These are phyloP conservation scores for Maccullochella peelii DNA, from an alignment of 2,113 vertebrate species.

Conservation along the genomic window DNA sequence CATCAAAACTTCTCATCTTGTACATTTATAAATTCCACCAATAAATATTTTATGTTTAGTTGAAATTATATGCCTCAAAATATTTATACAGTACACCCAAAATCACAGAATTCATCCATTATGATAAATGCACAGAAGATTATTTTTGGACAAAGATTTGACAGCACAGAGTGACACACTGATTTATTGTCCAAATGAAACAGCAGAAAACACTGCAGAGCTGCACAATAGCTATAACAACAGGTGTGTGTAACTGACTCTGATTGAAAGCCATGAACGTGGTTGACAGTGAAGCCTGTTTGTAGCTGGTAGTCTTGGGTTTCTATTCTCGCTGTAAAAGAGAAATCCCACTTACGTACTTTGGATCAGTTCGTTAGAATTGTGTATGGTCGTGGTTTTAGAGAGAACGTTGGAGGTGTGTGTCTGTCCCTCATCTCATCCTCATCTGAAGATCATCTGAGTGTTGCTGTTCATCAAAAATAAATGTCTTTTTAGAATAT, in stretches of 20 bases:
- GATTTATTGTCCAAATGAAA: neutral
- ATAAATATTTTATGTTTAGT: neutral
- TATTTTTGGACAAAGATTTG: neutral
- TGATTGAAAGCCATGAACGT: constrained; percentile 35
- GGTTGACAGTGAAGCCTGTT: constrained; percentile 24
- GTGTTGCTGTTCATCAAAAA: neutral
- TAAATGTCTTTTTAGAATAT: neutral
- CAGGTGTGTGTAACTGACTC: neutral
- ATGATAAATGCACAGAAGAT: neutral
- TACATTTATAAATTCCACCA: neutral
- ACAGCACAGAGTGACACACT: neutral
- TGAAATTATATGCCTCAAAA: neutral
- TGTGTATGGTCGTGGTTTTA: constrained; percentile 47
- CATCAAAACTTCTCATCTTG: neutral
- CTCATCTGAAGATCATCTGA: neutral
- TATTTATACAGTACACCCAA: too few relatives aligned
- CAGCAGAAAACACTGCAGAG: neutral
- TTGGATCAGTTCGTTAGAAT: constrained; percentile 49
- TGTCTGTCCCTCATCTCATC: neutral
- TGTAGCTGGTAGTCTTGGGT: constrained; percentile 52
- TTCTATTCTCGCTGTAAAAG: constrained; percentile 44
- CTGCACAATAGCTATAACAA: neutral
- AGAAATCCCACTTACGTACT: constrained; percentile 23
- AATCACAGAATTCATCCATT: too few relatives aligned
- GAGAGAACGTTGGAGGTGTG: neutral